Conservation (phyloP, 2,888 invertebrate genomes). For the Papilio elwesi region DNA sequence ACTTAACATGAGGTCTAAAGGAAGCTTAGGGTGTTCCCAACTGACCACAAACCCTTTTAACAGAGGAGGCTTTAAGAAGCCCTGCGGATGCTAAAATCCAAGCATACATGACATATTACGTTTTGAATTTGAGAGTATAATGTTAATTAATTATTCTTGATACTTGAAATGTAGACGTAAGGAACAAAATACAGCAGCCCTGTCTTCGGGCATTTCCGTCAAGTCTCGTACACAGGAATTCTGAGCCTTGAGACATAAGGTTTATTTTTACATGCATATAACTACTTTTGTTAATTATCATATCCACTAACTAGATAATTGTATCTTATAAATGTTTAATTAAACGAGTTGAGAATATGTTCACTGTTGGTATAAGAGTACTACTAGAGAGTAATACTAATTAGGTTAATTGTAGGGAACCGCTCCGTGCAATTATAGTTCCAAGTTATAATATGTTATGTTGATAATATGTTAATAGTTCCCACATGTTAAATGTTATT, state of each 20-base stretch:
- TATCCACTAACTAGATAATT: neutral
- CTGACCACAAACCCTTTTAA: constrained; percentile 39
- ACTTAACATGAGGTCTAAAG: constrained; percentile 26
- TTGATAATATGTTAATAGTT: too few relatives aligned
- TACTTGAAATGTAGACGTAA: neutral
- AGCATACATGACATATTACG: neutral
- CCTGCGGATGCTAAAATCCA: constrained; percentile 41
- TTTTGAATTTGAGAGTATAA: neutral
- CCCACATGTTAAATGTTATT: too few relatives aligned
- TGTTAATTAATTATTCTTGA: neutral
- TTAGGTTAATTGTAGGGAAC: constrained; percentile 5
- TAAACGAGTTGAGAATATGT: neutral
- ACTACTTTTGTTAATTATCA: neutral
- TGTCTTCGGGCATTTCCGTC: too few relatives aligned
- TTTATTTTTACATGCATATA: neutral
- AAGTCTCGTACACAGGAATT: too few relatives aligned
- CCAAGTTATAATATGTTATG: neutral
- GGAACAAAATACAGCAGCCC: too few relatives aligned
- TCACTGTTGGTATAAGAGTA: neutral
- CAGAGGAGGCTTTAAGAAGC: constrained; percentile 31
- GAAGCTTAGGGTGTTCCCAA: constrained; percentile 26
- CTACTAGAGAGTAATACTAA: neutral
- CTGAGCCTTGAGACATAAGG: too few relatives aligned
- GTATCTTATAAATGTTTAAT: neutral
- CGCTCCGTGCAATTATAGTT: neutral